These are phyloP conservation scores for Cheirogaleus major DNA, from an alignment of 2,797 vertebrate genomes.

Conservation along the genomic window DNA sequence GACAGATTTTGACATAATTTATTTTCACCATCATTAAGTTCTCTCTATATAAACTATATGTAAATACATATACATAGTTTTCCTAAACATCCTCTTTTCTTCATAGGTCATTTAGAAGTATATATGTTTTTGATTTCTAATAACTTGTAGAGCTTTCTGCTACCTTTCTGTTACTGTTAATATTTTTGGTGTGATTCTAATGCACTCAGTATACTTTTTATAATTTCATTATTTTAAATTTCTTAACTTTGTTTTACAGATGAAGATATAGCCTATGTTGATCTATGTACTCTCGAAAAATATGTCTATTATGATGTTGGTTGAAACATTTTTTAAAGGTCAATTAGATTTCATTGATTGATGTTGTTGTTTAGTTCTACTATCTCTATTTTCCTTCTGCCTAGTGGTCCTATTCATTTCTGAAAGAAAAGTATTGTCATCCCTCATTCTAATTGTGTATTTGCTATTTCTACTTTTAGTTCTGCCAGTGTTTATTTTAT, in stretches of 20 bases:
- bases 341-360: neutral
- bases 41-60: too few species aligned
- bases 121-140: neutral
- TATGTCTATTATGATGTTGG: neutral
- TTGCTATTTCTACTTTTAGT: neutral
- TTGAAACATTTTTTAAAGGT: neutral
- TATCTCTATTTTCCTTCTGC: neutral
- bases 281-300: neutral
- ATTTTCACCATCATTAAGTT: neutral
- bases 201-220: neutral
- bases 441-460: neutral
- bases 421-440: neutral
- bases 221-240: neutral
- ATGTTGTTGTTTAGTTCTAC: neutral
- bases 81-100: neutral
- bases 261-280: neutral
- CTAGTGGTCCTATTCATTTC: neutral
- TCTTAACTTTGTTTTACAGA: neutral
- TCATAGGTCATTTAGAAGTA: neutral
- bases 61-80: neutral
- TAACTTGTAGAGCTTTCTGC: neutral
- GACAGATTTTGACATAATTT: neutral
- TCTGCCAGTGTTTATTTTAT: neutral
- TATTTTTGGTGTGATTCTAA: neutral
- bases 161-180: neutral